Evolutionary conservation across 2,888 invertebrate genomes (phyloP).

Genomic region (Fragum sueziense): DNA sequence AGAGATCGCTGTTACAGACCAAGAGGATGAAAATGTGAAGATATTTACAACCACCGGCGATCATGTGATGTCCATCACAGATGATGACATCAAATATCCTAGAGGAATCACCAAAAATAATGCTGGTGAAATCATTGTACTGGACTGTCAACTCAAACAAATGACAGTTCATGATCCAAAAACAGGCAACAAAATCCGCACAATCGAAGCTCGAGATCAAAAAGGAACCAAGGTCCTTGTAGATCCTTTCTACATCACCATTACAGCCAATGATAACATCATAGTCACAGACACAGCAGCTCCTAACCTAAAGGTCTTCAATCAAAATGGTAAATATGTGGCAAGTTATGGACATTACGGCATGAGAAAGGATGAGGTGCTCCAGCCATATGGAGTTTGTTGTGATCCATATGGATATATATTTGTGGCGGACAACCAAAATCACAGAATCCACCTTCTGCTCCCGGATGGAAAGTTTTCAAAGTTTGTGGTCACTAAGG

Average conservation of each 20-base stretch:
- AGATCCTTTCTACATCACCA: conserved; percentile 78
- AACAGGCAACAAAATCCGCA: conserved; percentile 64
- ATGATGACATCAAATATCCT: conserved; percentile 74
- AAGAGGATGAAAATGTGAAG: conserved; percentile 75
- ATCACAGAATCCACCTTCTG: conserved; percentile 75
- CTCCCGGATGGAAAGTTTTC: conserved; percentile 75
- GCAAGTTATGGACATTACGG: conserved; percentile 75
- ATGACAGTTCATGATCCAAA: conserved; percentile 73
- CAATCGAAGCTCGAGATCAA: conserved; percentile 66
- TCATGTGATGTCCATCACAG: conserved; percentile 66
- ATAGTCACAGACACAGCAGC: conserved; percentile 78
- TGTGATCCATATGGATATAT: conserved; percentile 75
- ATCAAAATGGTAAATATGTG: conserved; percentile 64
- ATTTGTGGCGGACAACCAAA: conserved; percentile 77
- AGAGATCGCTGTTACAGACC: conserved; percentile 77
- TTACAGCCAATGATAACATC: conserved; percentile 72
- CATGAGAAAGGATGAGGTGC: conserved; percentile 67
- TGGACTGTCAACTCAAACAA: conserved; percentile 72
- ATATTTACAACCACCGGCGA: conserved; percentile 69
- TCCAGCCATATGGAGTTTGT: conserved; percentile 78
- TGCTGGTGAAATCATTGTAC: conserved; percentile 74
- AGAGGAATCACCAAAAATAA: conserved; percentile 74
- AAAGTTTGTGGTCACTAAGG: conserved; percentile 68
- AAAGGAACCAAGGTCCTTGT: conserved; percentile 66
- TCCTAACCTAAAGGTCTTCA: conserved; percentile 78